These are phyloP conservation scores for Coturnix japonica DNA, from an alignment of 2,113 vertebrate genomes.

Conservation along the genomic window DNA sequence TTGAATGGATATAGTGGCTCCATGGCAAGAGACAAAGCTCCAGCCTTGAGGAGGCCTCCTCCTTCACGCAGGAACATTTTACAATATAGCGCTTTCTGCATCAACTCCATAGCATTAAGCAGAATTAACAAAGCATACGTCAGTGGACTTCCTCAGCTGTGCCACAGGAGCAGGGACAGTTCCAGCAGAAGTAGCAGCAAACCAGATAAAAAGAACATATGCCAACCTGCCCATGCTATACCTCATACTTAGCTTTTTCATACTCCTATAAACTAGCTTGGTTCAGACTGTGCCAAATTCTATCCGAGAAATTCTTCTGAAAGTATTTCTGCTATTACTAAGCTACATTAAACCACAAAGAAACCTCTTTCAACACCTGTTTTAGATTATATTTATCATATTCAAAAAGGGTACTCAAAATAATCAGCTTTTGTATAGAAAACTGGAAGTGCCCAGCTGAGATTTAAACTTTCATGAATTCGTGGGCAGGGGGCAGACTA, in stretches of 20 bases:
- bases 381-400: not conserved
- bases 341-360: not conserved
- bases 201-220: not conserved
- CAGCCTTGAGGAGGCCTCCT: not conserved
- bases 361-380: not conserved
- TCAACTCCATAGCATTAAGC: not conserved
- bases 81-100: not conserved
- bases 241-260: not conserved
- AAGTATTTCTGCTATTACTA: not conserved
- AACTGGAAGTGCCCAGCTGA: not conserved
- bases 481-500: not conserved
- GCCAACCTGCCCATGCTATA: not conserved
- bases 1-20: not conserved
- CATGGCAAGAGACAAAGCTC: not conserved
- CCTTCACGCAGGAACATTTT: fast-evolving
- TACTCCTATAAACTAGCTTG: not conserved
- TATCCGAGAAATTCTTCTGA: not conserved
- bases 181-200: not conserved
- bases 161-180: not conserved
- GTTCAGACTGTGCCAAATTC: not conserved
- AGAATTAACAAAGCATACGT: not conserved
- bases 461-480: not conserved
- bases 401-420: not conserved
- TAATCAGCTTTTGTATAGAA: not conserved
- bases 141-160: not conserved